Evolutionary conservation across 2,797 vertebrate genomes (phyloP).

Genomic region (Alfaro cultratus): DNA sequence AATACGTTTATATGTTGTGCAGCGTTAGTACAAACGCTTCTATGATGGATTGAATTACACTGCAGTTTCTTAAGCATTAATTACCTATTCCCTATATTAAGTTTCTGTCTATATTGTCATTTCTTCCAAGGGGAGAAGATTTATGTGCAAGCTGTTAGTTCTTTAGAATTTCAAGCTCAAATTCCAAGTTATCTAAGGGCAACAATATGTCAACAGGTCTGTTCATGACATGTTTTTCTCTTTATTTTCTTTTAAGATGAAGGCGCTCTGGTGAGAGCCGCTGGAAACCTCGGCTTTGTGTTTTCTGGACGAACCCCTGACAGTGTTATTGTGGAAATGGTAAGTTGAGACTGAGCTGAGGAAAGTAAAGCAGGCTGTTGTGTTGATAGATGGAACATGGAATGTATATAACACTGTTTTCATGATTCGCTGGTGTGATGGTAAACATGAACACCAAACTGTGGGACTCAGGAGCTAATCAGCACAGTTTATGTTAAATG

Average conservation of each 20-base stretch:
- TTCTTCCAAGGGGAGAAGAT: constrained; percentile 17
- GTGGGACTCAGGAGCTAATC: background rate
- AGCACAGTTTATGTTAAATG: background rate
- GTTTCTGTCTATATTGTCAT: constrained; percentile 13
- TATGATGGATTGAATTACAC: background rate
- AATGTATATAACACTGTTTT: background rate
- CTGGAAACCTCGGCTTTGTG: constrained; percentile 89
- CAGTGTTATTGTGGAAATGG: constrained; percentile 92
- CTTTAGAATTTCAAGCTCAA: constrained; percentile 3
- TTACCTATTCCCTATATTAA: background rate
- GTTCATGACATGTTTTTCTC: background rate
- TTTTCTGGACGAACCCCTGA: constrained; percentile 96
- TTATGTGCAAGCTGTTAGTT: constrained; percentile 5
- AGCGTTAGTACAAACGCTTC: background rate
- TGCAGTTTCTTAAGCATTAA: background rate
- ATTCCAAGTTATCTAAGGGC: background rate
- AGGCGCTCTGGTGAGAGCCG: constrained; percentile 94
- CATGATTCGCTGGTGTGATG: background rate
- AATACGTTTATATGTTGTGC: background rate
- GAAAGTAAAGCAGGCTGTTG: constrained; percentile 18
- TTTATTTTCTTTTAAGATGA: constrained; percentile 85
- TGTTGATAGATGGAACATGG: constrained; percentile 24
- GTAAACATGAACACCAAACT: constrained; percentile 2
- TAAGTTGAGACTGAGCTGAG: constrained; percentile 68
- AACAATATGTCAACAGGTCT: background rate